Conservation (phyloP, 1,140 invertebrate genomes). For the Spodoptera frugiperda region DNA sequence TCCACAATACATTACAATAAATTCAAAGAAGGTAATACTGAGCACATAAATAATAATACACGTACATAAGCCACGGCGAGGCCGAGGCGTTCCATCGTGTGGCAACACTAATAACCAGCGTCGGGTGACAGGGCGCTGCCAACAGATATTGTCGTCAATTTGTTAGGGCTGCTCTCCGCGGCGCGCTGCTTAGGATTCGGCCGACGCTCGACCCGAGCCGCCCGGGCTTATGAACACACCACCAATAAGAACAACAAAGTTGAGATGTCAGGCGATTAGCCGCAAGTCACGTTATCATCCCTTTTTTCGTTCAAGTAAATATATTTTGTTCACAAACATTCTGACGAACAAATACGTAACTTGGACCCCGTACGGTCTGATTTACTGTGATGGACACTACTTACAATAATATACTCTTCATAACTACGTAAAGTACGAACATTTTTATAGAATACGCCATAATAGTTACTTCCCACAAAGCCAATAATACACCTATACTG, state of each 20-base stretch:
- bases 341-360: slow-evolving; percentile 43
- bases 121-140: slow-evolving; percentile 72
- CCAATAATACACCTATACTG: background rate
- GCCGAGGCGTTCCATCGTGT: slow-evolving; percentile 49
- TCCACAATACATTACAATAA: slow-evolving; percentile 41
- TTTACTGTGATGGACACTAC: slow-evolving; percentile 6
- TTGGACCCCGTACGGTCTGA: background rate
- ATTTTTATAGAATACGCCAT: background rate
- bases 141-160: slow-evolving; percentile 82
- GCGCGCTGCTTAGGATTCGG: slow-evolving; percentile 78
- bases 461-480: background rate
- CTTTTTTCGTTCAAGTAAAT: slow-evolving; percentile 66
- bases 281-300: slow-evolving; percentile 69
- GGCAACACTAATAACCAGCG: slow-evolving; percentile 66
- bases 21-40: slow-evolving; percentile 39
- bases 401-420: background rate
- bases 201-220: slow-evolving; percentile 61
- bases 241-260: slow-evolving; percentile 81
- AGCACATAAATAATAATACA: slow-evolving; percentile 49
- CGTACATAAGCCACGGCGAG: slow-evolving; percentile 28
- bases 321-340: slow-evolving; percentile 60
- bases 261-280: slow-evolving; percentile 80
- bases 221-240: slow-evolving; percentile 76
- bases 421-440: background rate
- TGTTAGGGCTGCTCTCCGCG: slow-evolving; percentile 67